Evolutionary conservation across 2,888 invertebrate genomes (phyloP).

Genomic region (Drosophila cyrtoloma): DNA sequence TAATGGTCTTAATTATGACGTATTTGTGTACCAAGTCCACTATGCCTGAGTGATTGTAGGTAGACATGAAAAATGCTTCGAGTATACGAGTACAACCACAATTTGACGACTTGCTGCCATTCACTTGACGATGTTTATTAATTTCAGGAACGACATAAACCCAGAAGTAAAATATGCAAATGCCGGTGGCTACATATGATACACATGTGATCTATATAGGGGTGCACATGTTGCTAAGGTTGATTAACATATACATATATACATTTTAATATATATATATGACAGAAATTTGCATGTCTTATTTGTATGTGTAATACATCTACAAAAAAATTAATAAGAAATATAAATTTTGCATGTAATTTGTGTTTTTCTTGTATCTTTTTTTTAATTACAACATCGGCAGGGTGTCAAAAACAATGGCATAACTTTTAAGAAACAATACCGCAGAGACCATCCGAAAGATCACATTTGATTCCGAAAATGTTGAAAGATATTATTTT

Average conservation of each 20-base stretch:
- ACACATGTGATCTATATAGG: not conserved
- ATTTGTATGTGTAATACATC: not conserved
- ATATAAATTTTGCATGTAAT: constrained; percentile 33
- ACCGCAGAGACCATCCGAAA: constrained; percentile 15
- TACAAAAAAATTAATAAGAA: constrained; percentile 11
- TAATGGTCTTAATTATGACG: constrained; percentile 49
- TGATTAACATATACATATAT: constrained; percentile 6
- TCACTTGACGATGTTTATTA: constrained; percentile 61
- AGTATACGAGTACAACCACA: constrained; percentile 40
- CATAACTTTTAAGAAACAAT: constrained; percentile 44
- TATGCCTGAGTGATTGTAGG: constrained; percentile 16
- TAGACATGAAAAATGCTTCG: constrained; percentile 7
- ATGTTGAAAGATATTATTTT: constrained; percentile 21
- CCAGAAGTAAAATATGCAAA: constrained; percentile 72
- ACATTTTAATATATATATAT: constrained; percentile 13
- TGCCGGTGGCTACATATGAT: not conserved
- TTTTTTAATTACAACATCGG: constrained; percentile 27
- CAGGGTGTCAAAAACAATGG: constrained; percentile 46
- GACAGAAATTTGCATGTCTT: constrained; percentile 2
- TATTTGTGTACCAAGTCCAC: constrained; percentile 20
- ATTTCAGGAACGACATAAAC: constrained; percentile 37
- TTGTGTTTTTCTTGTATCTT: not conserved
- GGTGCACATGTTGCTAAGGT: not conserved
- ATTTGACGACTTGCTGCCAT: constrained; percentile 62
- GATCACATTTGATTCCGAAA: constrained; percentile 24